These are phyloP conservation scores for Colletes collaris DNA, from an alignment of 2,888 invertebrate species.

Conservation along the genomic window DNA sequence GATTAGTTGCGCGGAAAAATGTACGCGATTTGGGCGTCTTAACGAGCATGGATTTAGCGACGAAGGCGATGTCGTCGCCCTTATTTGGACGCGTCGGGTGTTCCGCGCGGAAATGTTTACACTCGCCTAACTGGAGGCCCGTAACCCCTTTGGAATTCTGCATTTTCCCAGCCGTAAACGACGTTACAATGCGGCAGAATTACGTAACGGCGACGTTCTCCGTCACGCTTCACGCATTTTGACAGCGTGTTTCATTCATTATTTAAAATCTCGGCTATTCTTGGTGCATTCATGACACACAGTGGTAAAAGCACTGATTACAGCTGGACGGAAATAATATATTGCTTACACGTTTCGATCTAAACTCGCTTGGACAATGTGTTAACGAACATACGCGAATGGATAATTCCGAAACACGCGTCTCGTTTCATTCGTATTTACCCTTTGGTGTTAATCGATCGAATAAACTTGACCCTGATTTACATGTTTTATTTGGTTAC, in stretches of 20 bases:
- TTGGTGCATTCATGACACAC: slow-evolving; percentile 20
- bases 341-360: no score
- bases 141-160: slow-evolving; percentile 62
- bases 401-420: no score
- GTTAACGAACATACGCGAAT: no score
- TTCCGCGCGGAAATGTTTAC: slow-evolving; percentile 52
- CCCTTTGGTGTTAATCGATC: no score
- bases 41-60: slow-evolving; percentile 15
- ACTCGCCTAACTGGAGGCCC: slow-evolving; percentile 32
- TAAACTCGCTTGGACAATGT: no score
- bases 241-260: slow-evolving; percentile 70
- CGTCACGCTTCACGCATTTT: slow-evolving; percentile 74
- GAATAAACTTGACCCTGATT: no score
- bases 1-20: slow-evolving; percentile 33
- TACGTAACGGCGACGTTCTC: slow-evolving; percentile 71
- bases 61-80: not conserved
- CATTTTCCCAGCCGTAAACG: slow-evolving; percentile 71
- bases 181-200: slow-evolving; percentile 58
- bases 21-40: not conserved
- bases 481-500: no score
- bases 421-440: no score
- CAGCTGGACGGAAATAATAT: slow-evolving; percentile 18
- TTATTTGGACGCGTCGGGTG: slow-evolving; percentile 36
- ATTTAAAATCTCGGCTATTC: slow-evolving; percentile 35
- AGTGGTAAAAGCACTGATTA: no score